Percentiles rank a stretch among this genome's conserved stretches.
Evolutionary conservation across 2,888 invertebrate species (phyloP).

Genomic region (Brachylomia viminalis): DNA sequence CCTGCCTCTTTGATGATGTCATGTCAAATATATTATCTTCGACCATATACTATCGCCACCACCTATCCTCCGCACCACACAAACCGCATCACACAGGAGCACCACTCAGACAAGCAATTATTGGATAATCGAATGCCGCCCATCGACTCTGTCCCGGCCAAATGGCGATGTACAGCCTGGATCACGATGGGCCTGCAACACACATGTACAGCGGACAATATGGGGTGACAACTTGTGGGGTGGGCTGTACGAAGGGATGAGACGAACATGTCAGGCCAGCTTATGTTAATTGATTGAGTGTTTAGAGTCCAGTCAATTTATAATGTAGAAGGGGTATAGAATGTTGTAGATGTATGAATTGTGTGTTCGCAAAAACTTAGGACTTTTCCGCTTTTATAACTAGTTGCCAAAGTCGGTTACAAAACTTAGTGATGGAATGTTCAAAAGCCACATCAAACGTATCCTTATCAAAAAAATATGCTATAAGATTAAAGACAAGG

Average conservation of each 20-base stretch:
- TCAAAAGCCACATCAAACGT: no score
- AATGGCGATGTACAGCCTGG: constrained; percentile 37
- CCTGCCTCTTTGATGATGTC: neutral
- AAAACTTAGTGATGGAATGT: no score
- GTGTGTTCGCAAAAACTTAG: no score
- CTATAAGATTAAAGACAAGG: no score
- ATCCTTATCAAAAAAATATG: no score
- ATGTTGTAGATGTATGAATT: no score
- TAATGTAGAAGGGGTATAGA: neutral
- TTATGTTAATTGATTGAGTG: constrained; percentile 4
- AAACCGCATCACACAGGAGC: constrained; percentile 54
- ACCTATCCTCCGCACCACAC: constrained; percentile 10
- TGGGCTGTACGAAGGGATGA: neutral
- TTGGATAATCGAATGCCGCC: constrained; percentile 72
- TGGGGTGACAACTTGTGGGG: constrained; percentile 10
- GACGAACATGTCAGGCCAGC: neutral
- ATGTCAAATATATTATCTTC: neutral
- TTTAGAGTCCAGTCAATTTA: neutral
- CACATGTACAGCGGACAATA: neutral
- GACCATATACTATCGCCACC: neutral
- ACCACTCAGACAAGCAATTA: constrained; percentile 74
- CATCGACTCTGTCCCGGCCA: constrained; percentile 57
- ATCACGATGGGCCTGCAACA: constrained; percentile 22
- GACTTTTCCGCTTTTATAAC: no score
- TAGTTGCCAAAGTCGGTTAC: no score